Evolutionary conservation across 2,113 vertebrate species (phyloP), one percentile per base, ranked within the genome.

Genomic region (Amblyopsis rosae): DNA sequence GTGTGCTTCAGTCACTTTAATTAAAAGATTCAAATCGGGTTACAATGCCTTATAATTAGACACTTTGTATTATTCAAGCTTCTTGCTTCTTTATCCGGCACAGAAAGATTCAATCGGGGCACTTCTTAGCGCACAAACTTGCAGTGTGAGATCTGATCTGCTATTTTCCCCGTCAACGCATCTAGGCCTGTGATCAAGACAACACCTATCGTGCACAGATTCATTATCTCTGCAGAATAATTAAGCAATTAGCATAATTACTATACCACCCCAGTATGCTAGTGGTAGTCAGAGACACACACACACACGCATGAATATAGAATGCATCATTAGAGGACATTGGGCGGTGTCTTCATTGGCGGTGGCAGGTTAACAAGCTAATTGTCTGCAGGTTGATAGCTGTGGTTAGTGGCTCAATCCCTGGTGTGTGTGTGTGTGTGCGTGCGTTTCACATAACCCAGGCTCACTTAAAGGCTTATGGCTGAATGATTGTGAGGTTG

Each of bases 221-320:
- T 84, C 84, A 79, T 82, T 81, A 88, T 85, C 75, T 79, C 75
- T 62, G n/a, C 69, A 47, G 76, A 81, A 85, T 89, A 86, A 87
- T 89, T 79, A 87, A 82, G 67, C 66, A 86, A 87, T 90, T 89
- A 86, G 68, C 80, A 85, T 85, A 86, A 87, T 87, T 73, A 60
- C 62, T 68, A 17, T 77, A 4, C 69, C 80, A 15, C 69, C 82
- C 76, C 73, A 46, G 45, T 55, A 68, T 69, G 81, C 76, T 59
- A 62, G 62, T 26, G 62, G 75, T 82, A 75, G 72, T 69, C 62
- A 59, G 6, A 60, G 13, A 60, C 59, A 60, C 59, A 45, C 59
- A 60, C 12, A 60, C 59, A 35, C 35, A 61, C 59, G 4, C 59
- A 62, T 50, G 67, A 78, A 70, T 79, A 68, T 65, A 57, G 16